Percentiles rank a stretch among this genome's conserved stretches.
Conservation (phyloP, 2,888 invertebrate genomes). For the Drosophila subquinaria region DNA sequence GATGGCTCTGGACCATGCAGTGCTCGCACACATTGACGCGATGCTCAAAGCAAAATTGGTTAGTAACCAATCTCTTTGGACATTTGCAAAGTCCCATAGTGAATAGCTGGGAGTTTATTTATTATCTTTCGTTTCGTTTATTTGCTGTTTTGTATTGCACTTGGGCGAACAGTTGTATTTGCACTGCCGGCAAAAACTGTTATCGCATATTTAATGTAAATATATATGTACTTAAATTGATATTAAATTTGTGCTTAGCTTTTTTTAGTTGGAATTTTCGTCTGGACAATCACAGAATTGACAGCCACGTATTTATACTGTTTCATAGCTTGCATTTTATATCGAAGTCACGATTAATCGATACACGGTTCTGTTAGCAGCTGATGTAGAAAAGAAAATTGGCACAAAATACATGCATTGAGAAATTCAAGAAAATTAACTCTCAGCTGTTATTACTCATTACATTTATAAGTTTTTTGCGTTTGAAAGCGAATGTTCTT, state of each 20-base stretch:
- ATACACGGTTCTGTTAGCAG: slow-evolving; percentile 13
- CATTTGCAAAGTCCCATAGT: slow-evolving; percentile 99
- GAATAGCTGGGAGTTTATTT: slow-evolving; percentile 33
- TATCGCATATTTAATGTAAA: slow-evolving; percentile 53
- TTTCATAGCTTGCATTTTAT: slow-evolving; percentile 28
- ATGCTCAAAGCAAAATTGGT: slow-evolving; percentile 99
- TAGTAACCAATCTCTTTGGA: slow-evolving; percentile 98
- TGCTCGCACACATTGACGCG: slow-evolving; percentile 99
- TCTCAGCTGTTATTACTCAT: neutral
- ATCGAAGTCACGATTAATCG: slow-evolving; percentile 47
- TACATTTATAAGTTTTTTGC: neutral
- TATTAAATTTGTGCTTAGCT: slow-evolving; percentile 31
- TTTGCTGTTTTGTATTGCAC: slow-evolving; percentile 5
- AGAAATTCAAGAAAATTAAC: neutral
- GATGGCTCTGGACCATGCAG: slow-evolving; percentile 98
- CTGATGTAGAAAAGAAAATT: neutral
- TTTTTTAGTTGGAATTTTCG: slow-evolving; percentile 52
- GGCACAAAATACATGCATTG: neutral
- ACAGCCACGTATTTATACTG: slow-evolving; percentile 68
- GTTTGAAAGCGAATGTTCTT: neutral
- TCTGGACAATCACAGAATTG: slow-evolving; percentile 58
- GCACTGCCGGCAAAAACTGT: slow-evolving; percentile 3
- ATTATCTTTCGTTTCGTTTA: slow-evolving; percentile 39
- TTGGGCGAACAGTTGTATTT: slow-evolving; percentile 11
- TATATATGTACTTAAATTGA: slow-evolving; percentile 13